These are phyloP conservation scores for Piprites chloris DNA, from an alignment of 2,113 vertebrate species.

Conservation along the genomic window DNA sequence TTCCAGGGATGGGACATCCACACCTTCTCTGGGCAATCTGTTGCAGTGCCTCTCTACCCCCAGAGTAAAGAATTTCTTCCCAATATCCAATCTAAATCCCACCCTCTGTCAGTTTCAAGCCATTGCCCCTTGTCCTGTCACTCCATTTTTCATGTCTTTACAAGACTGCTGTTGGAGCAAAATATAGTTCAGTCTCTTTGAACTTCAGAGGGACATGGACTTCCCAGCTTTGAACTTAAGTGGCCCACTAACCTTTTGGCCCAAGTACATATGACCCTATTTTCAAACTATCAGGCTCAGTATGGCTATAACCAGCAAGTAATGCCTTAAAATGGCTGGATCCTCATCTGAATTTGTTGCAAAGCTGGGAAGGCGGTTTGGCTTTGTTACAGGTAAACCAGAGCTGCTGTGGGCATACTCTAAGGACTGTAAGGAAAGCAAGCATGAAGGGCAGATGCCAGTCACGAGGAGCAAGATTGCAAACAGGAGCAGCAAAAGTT, in stretches of 20 bases:
- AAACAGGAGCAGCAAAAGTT: not conserved
- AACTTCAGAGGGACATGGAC: not conserved
- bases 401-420: rapidly evolving
- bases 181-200: not conserved
- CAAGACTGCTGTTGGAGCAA: not conserved
- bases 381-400: not conserved
- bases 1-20: not conserved
- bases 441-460: not conserved
- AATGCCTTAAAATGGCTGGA: not conserved
- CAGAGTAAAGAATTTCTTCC: not conserved
- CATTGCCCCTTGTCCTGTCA: not conserved
- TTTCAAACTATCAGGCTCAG: not conserved
- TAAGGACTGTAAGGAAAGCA: not conserved
- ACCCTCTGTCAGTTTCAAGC: not conserved
- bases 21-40: not conserved
- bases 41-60: not conserved
- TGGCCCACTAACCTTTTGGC: not conserved
- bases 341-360: not conserved
- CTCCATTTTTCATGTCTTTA: not conserved
- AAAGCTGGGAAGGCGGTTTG: not conserved
- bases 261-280: not conserved
- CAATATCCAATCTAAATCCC: not conserved
- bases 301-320: not conserved
- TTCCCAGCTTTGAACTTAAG: not conserved
- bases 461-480: not conserved